These are phyloP conservation scores for Hippocampus barbouri DNA, from an alignment of 2,113 vertebrate genomes.

Conservation along the genomic window DNA sequence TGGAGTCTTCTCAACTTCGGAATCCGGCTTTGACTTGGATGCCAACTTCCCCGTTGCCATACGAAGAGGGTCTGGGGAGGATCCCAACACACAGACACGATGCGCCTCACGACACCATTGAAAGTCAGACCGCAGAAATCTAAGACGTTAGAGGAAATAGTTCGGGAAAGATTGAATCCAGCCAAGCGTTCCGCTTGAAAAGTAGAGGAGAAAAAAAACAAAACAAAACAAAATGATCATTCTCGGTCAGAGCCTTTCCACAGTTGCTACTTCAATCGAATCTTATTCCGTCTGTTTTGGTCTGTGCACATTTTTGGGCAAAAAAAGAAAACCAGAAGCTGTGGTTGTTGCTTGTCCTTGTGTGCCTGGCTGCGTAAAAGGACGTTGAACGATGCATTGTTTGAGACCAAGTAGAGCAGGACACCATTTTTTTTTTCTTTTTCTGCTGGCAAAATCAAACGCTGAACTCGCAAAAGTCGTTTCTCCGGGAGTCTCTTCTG, in stretches of 20 bases:
- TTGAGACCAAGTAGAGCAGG: conserved; percentile 31
- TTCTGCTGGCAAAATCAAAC: conserved; percentile 22
- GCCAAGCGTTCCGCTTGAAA: conserved; percentile 40
- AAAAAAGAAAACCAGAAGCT: neutral
- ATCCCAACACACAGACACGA: conserved; percentile 19
- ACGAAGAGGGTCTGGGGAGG: conserved; percentile 36
- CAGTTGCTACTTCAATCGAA: conserved; percentile 5
- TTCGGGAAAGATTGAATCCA: conserved; percentile 47
- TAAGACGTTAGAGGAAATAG: conserved; percentile 43
- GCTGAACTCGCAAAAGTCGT: conserved; percentile 20
- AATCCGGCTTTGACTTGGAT: conserved; percentile 12
- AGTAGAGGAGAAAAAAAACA: no score
- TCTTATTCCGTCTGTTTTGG: neutral
- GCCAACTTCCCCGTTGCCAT: conserved; percentile 30
- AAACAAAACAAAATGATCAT: conserved; percentile 29
- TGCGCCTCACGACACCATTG: conserved; percentile 43
- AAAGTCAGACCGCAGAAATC: conserved; percentile 28
- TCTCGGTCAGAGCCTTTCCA: conserved; percentile 9
- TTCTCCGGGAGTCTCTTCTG: conserved; percentile 49
- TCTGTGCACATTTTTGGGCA: neutral
- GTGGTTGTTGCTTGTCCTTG: conserved; percentile 21
- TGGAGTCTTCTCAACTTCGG: conserved; percentile 29
- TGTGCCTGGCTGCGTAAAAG: conserved; percentile 17
- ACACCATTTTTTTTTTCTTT: neutral
- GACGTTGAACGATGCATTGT: conserved; percentile 7